Evolutionary conservation across 35 echinoderm and acorn worm genomes (phyloP), one percentile per base, ranked within the genome.

Genomic region (Strongylocentrotus purpuratus): DNA sequence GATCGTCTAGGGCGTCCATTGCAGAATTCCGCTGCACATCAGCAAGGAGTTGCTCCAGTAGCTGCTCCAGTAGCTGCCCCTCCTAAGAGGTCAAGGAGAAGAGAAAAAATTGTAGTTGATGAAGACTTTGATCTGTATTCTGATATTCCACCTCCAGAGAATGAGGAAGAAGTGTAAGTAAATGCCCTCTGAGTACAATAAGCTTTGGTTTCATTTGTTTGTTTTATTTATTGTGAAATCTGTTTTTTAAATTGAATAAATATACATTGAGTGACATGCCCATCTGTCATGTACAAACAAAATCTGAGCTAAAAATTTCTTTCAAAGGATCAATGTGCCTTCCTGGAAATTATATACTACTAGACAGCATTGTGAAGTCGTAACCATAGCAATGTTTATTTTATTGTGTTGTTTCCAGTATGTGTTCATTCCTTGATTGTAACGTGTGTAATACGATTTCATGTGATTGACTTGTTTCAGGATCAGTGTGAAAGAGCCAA

Each of bases 131-230:
- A 93, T 58, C 48, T 93, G n/a, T 93, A 93, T 93, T 46, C 91
- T 50, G 91, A 93, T 28, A 93, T 93, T 93, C 91, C 91, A 93
- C 91, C 91, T n/a, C 91, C 91, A 33, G 48, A 93, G 46, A 93
- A 93, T 93, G 46, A 93, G 28, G 48, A 58, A 46, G 91, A 93
- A 47, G 13, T 22, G 91, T 93, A 46, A 93, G 91, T 7, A 93
- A 47, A n/a, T 28, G 2, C 20, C 20, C 35, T 50, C 20, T 25
- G 18, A 28, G 65, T 31, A 78, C 50, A 55, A 14, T 55, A 55
- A 11, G 15, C 65, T 78, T 71, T 71, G 61, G 6, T 2, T 59
- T 59, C 11, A 2, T 59, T 41, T 41, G 35, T 41, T 41, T 41
- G 35, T 41, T 41, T 41, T 41, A 41, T 41, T 41, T 41, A 41